Evolutionary conservation across 2,888 invertebrate species (phyloP).

Genomic region (Penaeus monodon): DNA sequence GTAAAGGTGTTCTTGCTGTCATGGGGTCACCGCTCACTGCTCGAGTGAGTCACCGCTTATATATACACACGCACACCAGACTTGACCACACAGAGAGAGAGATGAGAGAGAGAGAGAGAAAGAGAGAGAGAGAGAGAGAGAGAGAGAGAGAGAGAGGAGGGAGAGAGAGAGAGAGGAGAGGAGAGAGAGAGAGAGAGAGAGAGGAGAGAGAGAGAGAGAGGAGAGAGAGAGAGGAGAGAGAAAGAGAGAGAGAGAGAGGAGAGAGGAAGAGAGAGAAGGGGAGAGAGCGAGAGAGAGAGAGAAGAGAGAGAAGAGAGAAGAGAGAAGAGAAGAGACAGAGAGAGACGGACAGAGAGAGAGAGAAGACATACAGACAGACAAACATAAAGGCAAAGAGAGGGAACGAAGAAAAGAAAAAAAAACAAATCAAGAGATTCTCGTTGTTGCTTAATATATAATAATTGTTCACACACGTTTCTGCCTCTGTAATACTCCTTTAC

Average conservation of each 20-base stretch:
- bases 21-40: too few relatives aligned
- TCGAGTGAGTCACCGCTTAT: neutral
- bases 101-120: neutral
- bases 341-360: neutral
- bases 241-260: too few relatives aligned
- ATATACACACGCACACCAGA: constrained; percentile 2
- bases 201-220: too few relatives aligned
- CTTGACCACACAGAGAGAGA: neutral
- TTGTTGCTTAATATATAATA: too few relatives aligned
- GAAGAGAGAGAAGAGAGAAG: too few relatives aligned
- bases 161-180: too few relatives aligned
- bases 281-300: neutral
- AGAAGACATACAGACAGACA: neutral
- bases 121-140: neutral
- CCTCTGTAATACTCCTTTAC: too few relatives aligned
- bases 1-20: too few relatives aligned
- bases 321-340: neutral
- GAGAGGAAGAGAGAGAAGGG: too few relatives aligned
- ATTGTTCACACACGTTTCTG: too few relatives aligned
- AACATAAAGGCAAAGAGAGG: neutral
- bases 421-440: neutral
- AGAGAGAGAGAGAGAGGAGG: neutral
- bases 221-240: too few relatives aligned
- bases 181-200: neutral
- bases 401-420: neutral